phyloP scores from a whole-genome alignment of 2,888 invertebrate genomes.

The Ernsta delagoae region DNA sequence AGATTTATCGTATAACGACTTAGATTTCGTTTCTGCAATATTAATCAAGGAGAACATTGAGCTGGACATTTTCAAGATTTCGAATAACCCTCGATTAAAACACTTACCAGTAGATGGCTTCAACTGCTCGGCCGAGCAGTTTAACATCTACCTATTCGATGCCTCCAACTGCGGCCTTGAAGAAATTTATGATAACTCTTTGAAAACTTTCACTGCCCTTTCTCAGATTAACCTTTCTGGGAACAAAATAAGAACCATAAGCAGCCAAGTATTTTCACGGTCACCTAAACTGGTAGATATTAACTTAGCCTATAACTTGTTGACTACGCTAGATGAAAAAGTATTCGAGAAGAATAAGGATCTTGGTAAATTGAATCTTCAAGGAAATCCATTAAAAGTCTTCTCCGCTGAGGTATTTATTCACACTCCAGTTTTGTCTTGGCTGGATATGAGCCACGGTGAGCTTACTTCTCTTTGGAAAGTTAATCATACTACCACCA shows the following conservation, averaged over 20 bases:
- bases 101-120: slow-evolving; percentile 88
- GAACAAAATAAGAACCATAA: slow-evolving; percentile 86
- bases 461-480: slow-evolving; percentile 88
- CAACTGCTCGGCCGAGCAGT: slow-evolving; percentile 84
- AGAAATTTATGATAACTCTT: slow-evolving; percentile 86
- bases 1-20: slow-evolving; percentile 89
- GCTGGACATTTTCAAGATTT: slow-evolving; percentile 88
- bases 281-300: slow-evolving; percentile 87
- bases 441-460: slow-evolving; percentile 89
- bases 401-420: slow-evolving; percentile 88
- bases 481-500: slow-evolving; percentile 70
- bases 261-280: slow-evolving; percentile 81
- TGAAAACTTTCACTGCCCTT: slow-evolving; percentile 89
- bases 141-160: slow-evolving; percentile 88
- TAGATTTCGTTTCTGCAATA: slow-evolving; percentile 87
- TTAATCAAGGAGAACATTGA: slow-evolving; percentile 89
- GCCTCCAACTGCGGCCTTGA: slow-evolving; percentile 90
- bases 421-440: slow-evolving; percentile 85
- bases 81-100: slow-evolving; percentile 88
- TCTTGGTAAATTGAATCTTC: slow-evolving; percentile 87
- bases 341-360: slow-evolving; percentile 88
- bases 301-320: slow-evolving; percentile 89
- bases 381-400: slow-evolving; percentile 88
- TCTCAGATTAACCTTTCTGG: slow-evolving; percentile 87
- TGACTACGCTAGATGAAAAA: slow-evolving; percentile 85